Evolutionary conservation across 2,113 vertebrate species (phyloP), one percentile per base, ranked within the genome.

Genomic region (Mesitornis unicolor): DNA sequence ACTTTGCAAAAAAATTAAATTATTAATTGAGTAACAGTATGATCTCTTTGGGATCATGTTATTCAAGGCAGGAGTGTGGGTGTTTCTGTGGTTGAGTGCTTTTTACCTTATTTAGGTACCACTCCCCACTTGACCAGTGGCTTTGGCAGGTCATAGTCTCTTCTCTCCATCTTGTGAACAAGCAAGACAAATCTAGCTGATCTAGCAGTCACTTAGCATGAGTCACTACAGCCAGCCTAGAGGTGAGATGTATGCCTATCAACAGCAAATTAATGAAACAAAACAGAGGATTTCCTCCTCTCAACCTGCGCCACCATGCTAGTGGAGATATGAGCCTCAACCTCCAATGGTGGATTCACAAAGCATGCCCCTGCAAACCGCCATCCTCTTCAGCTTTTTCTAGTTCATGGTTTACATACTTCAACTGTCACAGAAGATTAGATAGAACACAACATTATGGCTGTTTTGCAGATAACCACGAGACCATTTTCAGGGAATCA

Each of bases 221-320:
- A 50, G 18, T 59, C 57, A 33, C 15, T 71, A 26, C 38, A 68
- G 35, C 38, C 43, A 71, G 13, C 31, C 42, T 43, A 51, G 63
- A 63, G 13, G 21, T 87, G 63, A 38, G 16, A 42, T 40, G 9
- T 54, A 67, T 51, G 26, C 51, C 33, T 17, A n/a, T 29, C 28
- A 76, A 42, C 36, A 76, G 47, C n/a, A 67, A 88, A 70, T 29
- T 47, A 70, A 51, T 35, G 45, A 75, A 80, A 53, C 8, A 53
- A 45, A 67, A 11, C 17, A 70, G 35, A 33, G 43, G 13, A 81
- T 61, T 64, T 64, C 13, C 28, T 70, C 33, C 43, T 8, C 16
- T 69, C 38, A 28, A 5, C 10, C 5, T 29, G 24, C 0, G 1
- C 45, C 47, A 16, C 36, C 2, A 1, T 70, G 35, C 25, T 31